These are phyloP conservation scores for Steinernema feltiae DNA, from an alignment of 1,140 invertebrate species.

Conservation along the genomic window DNA sequence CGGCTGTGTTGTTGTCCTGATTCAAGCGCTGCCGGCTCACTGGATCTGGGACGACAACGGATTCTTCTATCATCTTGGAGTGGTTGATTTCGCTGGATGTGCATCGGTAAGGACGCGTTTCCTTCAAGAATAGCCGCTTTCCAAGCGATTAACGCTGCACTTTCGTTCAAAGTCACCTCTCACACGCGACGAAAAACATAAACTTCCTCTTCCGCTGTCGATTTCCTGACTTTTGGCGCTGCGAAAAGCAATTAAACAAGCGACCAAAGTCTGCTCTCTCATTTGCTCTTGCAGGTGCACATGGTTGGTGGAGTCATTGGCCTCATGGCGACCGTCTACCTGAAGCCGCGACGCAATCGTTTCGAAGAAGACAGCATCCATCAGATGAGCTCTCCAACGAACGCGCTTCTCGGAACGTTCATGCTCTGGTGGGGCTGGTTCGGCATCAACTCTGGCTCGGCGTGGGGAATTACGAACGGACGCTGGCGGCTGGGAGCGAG, in stretches of 20 bases:
- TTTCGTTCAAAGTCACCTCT: no score
- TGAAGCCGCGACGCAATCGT: conserved; percentile 72
- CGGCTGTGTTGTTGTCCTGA: conserved; percentile 76
- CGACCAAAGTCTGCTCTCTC: not conserved
- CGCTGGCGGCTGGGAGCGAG: conserved; percentile 79
- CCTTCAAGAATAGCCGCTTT: no score
- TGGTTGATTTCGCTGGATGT: conserved; percentile 81
- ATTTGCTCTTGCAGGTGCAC: conserved; percentile 65
- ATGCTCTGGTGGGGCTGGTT: conserved; percentile 92
- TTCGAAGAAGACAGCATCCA: conserved; percentile 61
- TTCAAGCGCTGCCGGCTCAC: conserved; percentile 85
- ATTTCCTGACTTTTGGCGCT: no score
- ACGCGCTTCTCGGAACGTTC: conserved; percentile 81
- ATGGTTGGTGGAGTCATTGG: conserved; percentile 73
- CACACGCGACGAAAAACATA: no score
- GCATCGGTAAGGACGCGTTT: conserved; percentile 67
- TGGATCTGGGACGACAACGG: conserved; percentile 82
- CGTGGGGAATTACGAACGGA: conserved; percentile 66
- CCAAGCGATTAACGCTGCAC: no score
- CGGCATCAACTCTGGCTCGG: conserved; percentile 77
- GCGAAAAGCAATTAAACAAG: no score
- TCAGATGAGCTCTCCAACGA: conserved; percentile 79
- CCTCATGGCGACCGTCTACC: conserved; percentile 77
- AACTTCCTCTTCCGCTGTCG: no score
- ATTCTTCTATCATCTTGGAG: conserved; percentile 73